Evolutionary conservation across 2,113 vertebrate species (phyloP).

Genomic region (Morphnarchus princeps): DNA sequence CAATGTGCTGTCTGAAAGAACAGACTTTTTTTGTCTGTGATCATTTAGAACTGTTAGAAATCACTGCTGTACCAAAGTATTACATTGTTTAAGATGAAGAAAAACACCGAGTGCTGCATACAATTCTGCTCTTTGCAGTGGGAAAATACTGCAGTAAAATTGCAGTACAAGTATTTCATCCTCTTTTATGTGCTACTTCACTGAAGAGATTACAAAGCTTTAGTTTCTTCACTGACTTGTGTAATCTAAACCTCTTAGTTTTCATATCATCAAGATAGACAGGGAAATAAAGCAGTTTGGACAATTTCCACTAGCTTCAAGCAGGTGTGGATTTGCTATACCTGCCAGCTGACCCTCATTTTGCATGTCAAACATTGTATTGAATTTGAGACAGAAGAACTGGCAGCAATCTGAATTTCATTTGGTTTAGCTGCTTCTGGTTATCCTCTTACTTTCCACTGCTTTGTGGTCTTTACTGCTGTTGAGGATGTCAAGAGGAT

Average conservation of each 20-base stretch:
- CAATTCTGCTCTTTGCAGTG: background rate
- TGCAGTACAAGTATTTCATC: background rate
- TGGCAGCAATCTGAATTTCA: background rate
- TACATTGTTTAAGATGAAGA: background rate
- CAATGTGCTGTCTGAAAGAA: background rate
- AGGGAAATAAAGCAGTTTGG: background rate
- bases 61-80: background rate
- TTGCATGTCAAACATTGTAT: background rate
- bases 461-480: background rate
- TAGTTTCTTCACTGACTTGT: background rate
- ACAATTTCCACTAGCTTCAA: background rate
- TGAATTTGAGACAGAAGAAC: conserved; percentile 7
- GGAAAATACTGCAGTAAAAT: background rate
- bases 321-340: conserved; percentile 18
- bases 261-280: background rate
- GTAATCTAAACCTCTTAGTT: background rate
- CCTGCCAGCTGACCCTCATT: conserved; percentile 31
- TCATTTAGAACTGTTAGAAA: background rate
- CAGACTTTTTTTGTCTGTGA: background rate
- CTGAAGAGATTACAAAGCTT: background rate
- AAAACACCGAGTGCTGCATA: background rate
- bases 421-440: background rate
- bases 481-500: background rate
- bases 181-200: background rate
- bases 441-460: background rate